Conservation (phyloP, 2,113 vertebrate genomes). For the Pipa parva region DNA sequence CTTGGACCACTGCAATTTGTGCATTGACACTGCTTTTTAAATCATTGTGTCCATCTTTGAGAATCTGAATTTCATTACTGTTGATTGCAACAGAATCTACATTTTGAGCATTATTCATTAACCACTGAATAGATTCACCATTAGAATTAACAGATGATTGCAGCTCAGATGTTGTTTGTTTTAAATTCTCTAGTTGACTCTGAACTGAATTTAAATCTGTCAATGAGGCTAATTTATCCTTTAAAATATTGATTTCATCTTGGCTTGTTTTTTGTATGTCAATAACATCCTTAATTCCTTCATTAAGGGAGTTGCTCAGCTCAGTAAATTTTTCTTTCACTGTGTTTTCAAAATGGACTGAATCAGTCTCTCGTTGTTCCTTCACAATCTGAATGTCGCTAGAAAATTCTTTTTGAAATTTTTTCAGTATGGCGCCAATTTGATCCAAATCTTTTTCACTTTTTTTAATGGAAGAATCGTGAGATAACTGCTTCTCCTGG, state of each 20-base stretch:
- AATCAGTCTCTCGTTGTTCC: conserved; percentile 80
- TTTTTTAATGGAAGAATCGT: conserved; percentile 67
- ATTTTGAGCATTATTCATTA: conserved; percentile 70
- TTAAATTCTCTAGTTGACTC: conserved; percentile 69
- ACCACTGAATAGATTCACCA: conserved; percentile 60
- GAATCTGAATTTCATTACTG: conserved; percentile 77
- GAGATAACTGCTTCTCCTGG: conserved; percentile 74
- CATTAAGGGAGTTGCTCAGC: conserved; percentile 81
- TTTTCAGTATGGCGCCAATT: conserved; percentile 86
- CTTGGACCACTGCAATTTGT: conserved; percentile 66
- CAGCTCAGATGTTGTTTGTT: conserved; percentile 65
- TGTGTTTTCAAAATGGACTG: conserved; percentile 82
- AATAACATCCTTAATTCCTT: conserved; percentile 81
- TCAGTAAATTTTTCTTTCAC: conserved; percentile 87
- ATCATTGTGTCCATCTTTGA: conserved; percentile 75
- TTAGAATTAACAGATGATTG: conserved; percentile 58
- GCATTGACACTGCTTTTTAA: conserved; percentile 66
- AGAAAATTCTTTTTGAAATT: conserved; percentile 84
- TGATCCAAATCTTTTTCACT: conserved; percentile 78
- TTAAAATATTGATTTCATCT: conserved; percentile 76
- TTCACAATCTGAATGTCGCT: conserved; percentile 85
- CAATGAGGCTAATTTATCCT: conserved; percentile 67
- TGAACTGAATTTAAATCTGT: conserved; percentile 58
- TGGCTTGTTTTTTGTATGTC: conserved; percentile 80
- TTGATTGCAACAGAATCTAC: conserved; percentile 82